Evolutionary conservation across 2,888 invertebrate genomes (phyloP).

Genomic region (Drosophila leonis): DNA sequence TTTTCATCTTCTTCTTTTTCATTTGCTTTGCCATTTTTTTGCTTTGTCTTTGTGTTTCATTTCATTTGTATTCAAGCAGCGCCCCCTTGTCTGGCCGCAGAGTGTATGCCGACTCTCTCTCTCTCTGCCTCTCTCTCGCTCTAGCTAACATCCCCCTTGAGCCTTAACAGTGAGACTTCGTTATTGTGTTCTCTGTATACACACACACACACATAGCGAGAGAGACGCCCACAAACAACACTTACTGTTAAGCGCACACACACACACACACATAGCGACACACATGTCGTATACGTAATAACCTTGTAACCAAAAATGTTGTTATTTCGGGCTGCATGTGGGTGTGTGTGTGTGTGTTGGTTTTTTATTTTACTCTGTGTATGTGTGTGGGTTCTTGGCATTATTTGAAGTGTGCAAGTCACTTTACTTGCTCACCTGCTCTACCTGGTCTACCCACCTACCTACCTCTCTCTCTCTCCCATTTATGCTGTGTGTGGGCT

Average conservation of each 20-base stretch:
- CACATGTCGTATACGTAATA: constrained; percentile 78
- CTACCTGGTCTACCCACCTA: constrained; percentile 3
- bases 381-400: constrained; percentile 63
- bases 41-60: constrained; percentile 57
- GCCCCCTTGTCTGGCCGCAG: constrained; percentile 31
- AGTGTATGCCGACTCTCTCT: constrained; percentile 18
- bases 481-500: constrained; percentile 47
- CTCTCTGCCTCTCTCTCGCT: constrained; percentile 10
- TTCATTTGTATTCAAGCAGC: constrained; percentile 46
- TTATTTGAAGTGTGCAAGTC: constrained; percentile 71
- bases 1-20: constrained; percentile 28
- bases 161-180: constrained; percentile 46
- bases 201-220: constrained; percentile 24
- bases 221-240: constrained; percentile 35
- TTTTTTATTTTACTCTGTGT: constrained; percentile 41
- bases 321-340: constrained; percentile 75
- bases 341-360: constrained; percentile 4
- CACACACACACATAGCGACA: constrained; percentile 40
- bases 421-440: constrained; percentile 13
- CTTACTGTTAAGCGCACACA: constrained; percentile 28
- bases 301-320: constrained; percentile 81
- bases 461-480: constrained; percentile 8
- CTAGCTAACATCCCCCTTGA: constrained; percentile 26
- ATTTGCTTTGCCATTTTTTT: constrained; percentile 29
- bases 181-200: constrained; percentile 60